Percentiles rank a stretch among this genome's conserved stretches.
Conservation (phyloP, 2,888 invertebrate genomes). For the Agrotis segetum region DNA sequence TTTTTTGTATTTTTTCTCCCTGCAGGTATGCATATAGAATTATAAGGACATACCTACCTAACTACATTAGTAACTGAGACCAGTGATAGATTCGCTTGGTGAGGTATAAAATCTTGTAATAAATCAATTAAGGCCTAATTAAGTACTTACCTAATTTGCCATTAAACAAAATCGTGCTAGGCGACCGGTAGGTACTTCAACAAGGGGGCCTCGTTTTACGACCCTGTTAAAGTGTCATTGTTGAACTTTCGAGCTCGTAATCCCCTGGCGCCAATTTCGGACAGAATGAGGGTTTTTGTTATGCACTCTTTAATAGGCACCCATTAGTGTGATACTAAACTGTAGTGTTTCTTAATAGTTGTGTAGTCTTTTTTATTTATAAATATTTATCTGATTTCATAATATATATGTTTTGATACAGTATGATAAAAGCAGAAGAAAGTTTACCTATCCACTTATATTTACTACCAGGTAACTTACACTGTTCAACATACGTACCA, state of each 20-base stretch:
- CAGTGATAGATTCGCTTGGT: constrained; percentile 60
- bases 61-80: too few relatives aligned
- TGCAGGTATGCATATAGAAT: too few relatives aligned
- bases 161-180: constrained; percentile 72
- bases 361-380: background rate
- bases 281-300: constrained; percentile 62
- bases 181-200: constrained; percentile 66
- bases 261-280: constrained; percentile 71
- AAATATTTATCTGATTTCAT: background rate
- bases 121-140: constrained; percentile 70
- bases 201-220: constrained; percentile 75
- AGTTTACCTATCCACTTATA: too few relatives aligned
- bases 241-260: constrained; percentile 77
- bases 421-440: too few relatives aligned
- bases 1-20: too few relatives aligned
- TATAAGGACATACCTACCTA: too few relatives aligned
- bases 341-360: constrained; percentile 20
- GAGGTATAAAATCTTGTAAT: constrained; percentile 68
- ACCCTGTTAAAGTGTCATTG: constrained; percentile 79
- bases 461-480: too few relatives aligned
- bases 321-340: constrained; percentile 27
- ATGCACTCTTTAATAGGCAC: constrained; percentile 43
- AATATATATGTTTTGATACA: too few relatives aligned
- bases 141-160: constrained; percentile 71
- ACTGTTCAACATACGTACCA: too few relatives aligned